Base-by-base conservation (phyloP, 2,113 vertebrate species). In the Burhinus bistriatus region DNA sequence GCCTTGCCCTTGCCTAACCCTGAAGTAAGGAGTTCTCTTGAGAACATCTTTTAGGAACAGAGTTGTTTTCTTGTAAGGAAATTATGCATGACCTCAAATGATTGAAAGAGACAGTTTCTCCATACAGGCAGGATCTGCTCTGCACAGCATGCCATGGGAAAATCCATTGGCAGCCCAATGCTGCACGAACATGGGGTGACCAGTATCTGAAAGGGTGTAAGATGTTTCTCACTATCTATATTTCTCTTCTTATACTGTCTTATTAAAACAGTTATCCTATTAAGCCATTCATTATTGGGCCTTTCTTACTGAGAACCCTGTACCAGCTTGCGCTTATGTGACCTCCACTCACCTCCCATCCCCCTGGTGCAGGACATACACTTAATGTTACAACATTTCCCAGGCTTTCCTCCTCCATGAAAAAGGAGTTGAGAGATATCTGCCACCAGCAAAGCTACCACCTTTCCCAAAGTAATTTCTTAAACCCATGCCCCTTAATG, bases 121-220 rank as follows among this genome's bases (percentile, higher is more conserved):
- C 22, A 10, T 51, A 51, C 49, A 25, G 49, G 25, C 49, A 25
- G 22, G 49, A 25, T 51, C 49, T 25, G 22, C 11, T 51, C 49
- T 51, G 22, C 12, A 5, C 49, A 51, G 49, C 12, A 12, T 8
- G 12, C 49, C 49, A 51, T 51, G 49, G 49, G 49, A 51, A 51
- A 51, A 51, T 51, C 49, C 23, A 51, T 11, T 7, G 23, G 49
- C 49, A 11, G 49, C 49, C 49, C 6, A 5, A 12, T 51, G 49
- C 23, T 51, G 49, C 4, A 22, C 1, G 1, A 82, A 52, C 27
- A 3, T 2, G 4, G 2, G 3, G 12, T 47, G 9, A 9, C 11
- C 20, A 65, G 81, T 9, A 49, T 7, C 52, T 65, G 6, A 57
- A 27, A 11, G 3, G 3, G 4, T 51, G 14, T 45, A 30, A 61